These are phyloP conservation scores for Volucella inflata DNA, from an alignment of 2,888 invertebrate genomes.

Conservation along the genomic window DNA sequence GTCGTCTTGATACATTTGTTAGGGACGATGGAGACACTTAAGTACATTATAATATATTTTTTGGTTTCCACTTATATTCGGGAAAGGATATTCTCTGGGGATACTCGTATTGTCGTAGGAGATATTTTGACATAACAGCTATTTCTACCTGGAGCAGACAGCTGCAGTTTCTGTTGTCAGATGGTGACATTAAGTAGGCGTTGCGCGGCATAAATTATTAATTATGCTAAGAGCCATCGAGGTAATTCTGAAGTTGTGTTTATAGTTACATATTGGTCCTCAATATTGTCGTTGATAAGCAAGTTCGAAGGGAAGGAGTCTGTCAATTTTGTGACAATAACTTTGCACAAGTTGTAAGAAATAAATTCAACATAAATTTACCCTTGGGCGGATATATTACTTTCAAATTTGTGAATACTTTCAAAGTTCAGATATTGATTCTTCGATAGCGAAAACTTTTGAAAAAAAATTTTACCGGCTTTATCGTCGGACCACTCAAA, in stretches of 20 bases:
- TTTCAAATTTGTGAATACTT: too few species aligned
- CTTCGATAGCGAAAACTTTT: too few species aligned
- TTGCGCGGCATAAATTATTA: slow-evolving; percentile 33
- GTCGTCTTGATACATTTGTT: slow-evolving; percentile 44
- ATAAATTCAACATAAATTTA: too few species aligned
- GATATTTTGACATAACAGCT: background rate
- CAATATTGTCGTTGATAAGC: too few species aligned
- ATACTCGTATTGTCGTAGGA: background rate
- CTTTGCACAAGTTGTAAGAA: too few species aligned
- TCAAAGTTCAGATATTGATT: too few species aligned
- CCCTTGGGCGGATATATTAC: too few species aligned
- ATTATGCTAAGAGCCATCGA: slow-evolving; percentile 4
- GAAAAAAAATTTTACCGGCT: too few species aligned
- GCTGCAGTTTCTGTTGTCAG: slow-evolving; percentile 18
- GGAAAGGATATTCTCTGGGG: background rate
- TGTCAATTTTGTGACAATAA: too few species aligned
- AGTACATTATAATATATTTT: slow-evolving; percentile 50
- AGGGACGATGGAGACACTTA: slow-evolving; percentile 41
- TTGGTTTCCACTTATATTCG: slow-evolving; percentile 35
- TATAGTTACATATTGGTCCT: too few species aligned
- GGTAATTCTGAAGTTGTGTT: background rate
- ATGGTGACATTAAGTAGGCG: slow-evolving; percentile 4
- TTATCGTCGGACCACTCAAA: too few species aligned
- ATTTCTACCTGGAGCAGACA: slow-evolving; percentile 28
- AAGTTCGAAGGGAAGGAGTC: too few species aligned